phyloP scores from a whole-genome alignment of 2,113 vertebrate species.

The Chaenogobius annularis region DNA sequence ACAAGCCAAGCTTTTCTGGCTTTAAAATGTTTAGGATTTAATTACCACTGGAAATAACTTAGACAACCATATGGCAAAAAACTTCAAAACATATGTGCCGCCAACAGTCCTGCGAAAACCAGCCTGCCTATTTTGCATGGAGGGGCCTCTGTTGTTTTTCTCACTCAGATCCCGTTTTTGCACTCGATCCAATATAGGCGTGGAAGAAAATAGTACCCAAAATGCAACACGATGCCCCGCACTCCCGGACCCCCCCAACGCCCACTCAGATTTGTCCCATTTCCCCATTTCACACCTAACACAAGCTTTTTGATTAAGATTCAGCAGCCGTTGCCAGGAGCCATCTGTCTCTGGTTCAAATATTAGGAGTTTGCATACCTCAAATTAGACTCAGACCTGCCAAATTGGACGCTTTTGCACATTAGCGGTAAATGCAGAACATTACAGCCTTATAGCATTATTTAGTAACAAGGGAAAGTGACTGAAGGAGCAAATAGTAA shows the following conservation, averaged over 20 bases:
- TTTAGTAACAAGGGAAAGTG: constrained; percentile 41
- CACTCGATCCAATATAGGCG: constrained; percentile 68
- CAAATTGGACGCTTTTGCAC: constrained; percentile 66
- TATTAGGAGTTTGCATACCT: constrained; percentile 62
- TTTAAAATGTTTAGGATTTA: constrained; percentile 98
- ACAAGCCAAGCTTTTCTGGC: constrained; percentile 90
- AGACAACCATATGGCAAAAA: constrained; percentile 94
- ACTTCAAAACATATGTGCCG: constrained; percentile 92
- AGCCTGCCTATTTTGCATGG: constrained; percentile 53
- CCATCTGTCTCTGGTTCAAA: constrained; percentile 76
- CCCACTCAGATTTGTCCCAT: constrained; percentile 73
- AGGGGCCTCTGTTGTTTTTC: constrained; percentile 58
- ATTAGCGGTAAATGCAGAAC: constrained; percentile 56
- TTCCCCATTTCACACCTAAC: constrained; percentile 77
- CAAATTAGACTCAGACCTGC: constrained; percentile 68
- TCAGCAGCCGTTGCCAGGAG: constrained; percentile 54
- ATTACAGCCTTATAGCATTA: constrained; percentile 49
- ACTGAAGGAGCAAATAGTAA: constrained; percentile 9
- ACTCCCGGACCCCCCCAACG: constrained; percentile 52
- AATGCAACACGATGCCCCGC: constrained; percentile 67
- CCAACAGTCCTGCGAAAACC: constrained; percentile 69
- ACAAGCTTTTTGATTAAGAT: constrained; percentile 74
- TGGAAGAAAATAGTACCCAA: constrained; percentile 52
- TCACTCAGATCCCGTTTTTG: constrained; percentile 60
- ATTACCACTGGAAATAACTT: constrained; percentile 97